These are phyloP conservation scores for Pyralis farinalis DNA, from an alignment of 2,888 invertebrate species.

Conservation along the genomic window DNA sequence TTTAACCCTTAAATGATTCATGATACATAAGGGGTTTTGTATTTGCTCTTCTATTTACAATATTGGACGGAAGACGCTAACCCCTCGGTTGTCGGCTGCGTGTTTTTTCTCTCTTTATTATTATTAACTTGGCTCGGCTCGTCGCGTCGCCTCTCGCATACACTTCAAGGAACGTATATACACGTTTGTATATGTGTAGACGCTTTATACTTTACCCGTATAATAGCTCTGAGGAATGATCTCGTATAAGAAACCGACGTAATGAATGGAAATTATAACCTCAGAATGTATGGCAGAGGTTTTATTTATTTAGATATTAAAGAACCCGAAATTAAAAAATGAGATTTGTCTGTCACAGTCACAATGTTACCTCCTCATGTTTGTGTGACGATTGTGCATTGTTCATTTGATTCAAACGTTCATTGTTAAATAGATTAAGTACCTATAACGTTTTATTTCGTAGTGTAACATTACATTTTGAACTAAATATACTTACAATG, in stretches of 20 bases:
- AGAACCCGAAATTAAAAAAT: too few relatives aligned
- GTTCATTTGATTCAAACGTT: too few relatives aligned
- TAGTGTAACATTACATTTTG: too few relatives aligned
- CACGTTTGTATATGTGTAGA: constrained; percentile 12
- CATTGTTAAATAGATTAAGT: too few relatives aligned
- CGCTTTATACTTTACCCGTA: constrained; percentile 21
- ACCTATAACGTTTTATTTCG: too few relatives aligned
- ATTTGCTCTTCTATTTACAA: constrained; percentile 54
- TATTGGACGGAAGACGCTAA: constrained; percentile 60
- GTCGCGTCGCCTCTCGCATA: constrained; percentile 29
- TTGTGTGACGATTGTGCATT: too few relatives aligned
- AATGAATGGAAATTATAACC: constrained; percentile 30
- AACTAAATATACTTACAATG: too few relatives aligned
- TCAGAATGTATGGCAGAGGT: constrained; percentile 14
- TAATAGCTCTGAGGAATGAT: constrained; percentile 17
- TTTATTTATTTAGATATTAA: too few relatives aligned
- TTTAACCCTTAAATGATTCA: constrained; percentile 13
- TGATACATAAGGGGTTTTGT: constrained; percentile 44
- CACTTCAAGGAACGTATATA: constrained; percentile 21
- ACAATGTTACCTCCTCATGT: too few relatives aligned
- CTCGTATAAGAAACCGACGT: constrained; percentile 24
- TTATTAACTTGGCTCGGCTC: constrained; percentile 65
- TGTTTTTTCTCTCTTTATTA: constrained; percentile 76
- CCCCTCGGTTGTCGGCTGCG: constrained; percentile 58
- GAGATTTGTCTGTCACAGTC: too few relatives aligned